Evolutionary conservation across 2,888 invertebrate genomes (phyloP).

Genomic region (Hoplodrina blanda): DNA sequence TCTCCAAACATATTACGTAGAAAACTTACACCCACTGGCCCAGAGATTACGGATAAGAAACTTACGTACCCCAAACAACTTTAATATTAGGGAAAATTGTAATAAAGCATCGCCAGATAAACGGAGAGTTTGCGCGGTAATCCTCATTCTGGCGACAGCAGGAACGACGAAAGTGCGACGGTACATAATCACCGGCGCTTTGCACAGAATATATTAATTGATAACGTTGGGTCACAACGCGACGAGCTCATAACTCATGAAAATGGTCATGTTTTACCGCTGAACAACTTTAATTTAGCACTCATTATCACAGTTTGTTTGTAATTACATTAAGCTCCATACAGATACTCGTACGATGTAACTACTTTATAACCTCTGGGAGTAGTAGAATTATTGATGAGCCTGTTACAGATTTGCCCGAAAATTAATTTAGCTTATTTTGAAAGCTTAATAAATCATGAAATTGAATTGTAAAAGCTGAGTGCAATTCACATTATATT

Average conservation of each 20-base stretch:
- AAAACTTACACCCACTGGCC: slow-evolving; percentile 63
- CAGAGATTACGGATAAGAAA: slow-evolving; percentile 62
- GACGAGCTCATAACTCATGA: slow-evolving; percentile 80
- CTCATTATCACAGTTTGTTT: slow-evolving; percentile 53
- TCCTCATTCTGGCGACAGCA: slow-evolving; percentile 67
- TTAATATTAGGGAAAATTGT: slow-evolving; percentile 66
- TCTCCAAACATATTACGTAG: slow-evolving; percentile 54
- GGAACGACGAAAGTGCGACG: slow-evolving; percentile 60
- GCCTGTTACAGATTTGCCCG: slow-evolving; percentile 15
- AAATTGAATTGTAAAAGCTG: slow-evolving; percentile 33
- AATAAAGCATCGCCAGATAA: slow-evolving; percentile 69
- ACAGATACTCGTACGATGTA: not conserved
- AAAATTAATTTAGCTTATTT: slow-evolving; percentile 46
- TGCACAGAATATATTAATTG: slow-evolving; percentile 83
- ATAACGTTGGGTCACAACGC: slow-evolving; percentile 77
- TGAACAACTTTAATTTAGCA: slow-evolving; percentile 74
- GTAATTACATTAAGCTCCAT: slow-evolving; percentile 40
- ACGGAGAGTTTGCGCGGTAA: slow-evolving; percentile 66
- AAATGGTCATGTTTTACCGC: slow-evolving; percentile 78
- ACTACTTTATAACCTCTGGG: slow-evolving; percentile 35
- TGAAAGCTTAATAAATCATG: slow-evolving; percentile 53
- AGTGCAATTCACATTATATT: slow-evolving; percentile 16
- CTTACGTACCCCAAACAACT: slow-evolving; percentile 54
- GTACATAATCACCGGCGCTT: slow-evolving; percentile 67
- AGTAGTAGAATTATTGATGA: slow-evolving; percentile 48